Evolutionary conservation across 2,888 invertebrate genomes (phyloP), one percentile per base, ranked within the genome.

Genomic region (Nomada goodeniana): DNA sequence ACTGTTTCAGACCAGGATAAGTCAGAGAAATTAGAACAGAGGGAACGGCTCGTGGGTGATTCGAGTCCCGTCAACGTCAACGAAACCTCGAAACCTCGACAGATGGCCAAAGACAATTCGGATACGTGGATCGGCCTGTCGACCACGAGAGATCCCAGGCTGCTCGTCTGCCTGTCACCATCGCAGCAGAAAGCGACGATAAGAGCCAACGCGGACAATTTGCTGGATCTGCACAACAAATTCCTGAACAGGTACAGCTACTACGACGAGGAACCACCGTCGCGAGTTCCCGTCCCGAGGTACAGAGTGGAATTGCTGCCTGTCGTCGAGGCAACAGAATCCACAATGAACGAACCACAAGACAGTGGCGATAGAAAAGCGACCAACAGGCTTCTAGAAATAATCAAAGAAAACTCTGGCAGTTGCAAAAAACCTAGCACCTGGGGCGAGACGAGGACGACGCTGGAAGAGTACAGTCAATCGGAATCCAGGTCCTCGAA

Each of bases 111-210:
- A 9, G 26, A n/a, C 9, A 23, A 18, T 18, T 11, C 23, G 13
- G 65, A 69, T 11, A 3, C 93, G n/a, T 96, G 96, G 96, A 94
- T 96, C 81, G 96, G 95, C 2, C 88, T 96, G 63, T 95, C 96
- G 18, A 96, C 96, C 0, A 94, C 95, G 80, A 94, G 94, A 50
- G 96, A 96, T 90, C 95, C 96, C 0, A 95, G 95, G 65, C 90
- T 96, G 0, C 94, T 97, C 75, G 94, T 96, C 10, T 97, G 96
- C 89, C 94, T 97, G 15, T 97, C 97, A 0, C 97, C 97, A 0
- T 96, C 96, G 7, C 97, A 97, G 91, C 95, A 95, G 89, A 95
- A 95, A 26, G 95, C 94, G 59, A 94, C 94, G 64, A 91, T 95
- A n/a, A 93, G 94, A 64, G 94, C 95, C 65, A 95, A 95, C 85